Evolutionary conservation across 2,888 invertebrate genomes (phyloP).

Genomic region (Trichogramma evanescens): DNA sequence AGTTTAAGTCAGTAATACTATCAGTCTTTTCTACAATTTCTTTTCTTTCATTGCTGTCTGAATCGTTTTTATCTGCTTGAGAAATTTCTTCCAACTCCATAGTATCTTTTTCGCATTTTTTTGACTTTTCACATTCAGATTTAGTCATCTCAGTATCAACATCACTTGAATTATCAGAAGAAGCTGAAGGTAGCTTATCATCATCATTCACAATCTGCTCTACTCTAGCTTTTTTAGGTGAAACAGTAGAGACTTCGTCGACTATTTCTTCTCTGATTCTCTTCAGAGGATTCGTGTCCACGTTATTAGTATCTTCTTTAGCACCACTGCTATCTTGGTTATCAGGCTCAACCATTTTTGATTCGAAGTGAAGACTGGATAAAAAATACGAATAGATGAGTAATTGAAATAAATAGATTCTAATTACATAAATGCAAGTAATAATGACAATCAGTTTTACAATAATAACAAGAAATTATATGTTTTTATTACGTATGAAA

Average conservation of each 20-base stretch:
- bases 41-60: not conserved
- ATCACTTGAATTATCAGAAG: conserved; percentile 1
- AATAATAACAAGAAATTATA: no score
- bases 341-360: conserved; percentile 17
- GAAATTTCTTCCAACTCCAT: not conserved
- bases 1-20: not conserved
- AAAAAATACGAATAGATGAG: no score
- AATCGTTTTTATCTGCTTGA: not conserved
- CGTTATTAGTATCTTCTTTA: conserved; percentile 4
- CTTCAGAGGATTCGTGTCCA: conserved; percentile 5
- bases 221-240: conserved; percentile 4
- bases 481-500: no score
- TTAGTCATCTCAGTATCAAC: not conserved
- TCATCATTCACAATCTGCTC: conserved; percentile 1
- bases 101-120: not conserved
- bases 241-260: not conserved
- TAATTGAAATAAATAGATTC: no score
- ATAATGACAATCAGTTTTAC: no score
- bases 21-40: not conserved
- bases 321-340: not conserved
- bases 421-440: no score
- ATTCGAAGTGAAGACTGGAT: no score
- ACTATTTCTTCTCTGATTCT: not conserved
- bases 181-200: not conserved
- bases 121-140: not conserved